Evolutionary conservation across 1,140 invertebrate species (phyloP), one percentile per base, ranked within the genome.

Genomic region (Pinna nobilis): DNA sequence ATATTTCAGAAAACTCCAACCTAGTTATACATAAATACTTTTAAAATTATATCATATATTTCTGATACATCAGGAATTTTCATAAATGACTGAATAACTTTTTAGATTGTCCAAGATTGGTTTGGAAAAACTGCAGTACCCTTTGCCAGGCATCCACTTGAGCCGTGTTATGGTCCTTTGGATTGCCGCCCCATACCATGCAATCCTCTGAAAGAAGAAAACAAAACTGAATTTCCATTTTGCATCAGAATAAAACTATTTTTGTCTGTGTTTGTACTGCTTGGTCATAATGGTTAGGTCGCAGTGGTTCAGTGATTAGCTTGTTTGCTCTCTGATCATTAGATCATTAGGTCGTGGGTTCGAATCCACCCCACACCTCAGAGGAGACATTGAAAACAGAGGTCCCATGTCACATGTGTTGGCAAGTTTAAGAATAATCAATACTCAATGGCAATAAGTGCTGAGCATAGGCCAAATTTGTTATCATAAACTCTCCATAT

Each of bases 81-180:
- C 39, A 44, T 9, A 44, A 44, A 44, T 44, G 9, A 44, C 9
- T 44, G 39, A 11, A 44, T 44, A n/a, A n/a, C 39, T 11, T n/a
- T 44, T 44, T 44, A 44, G 39, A n/a, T 11, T 44, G 9, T n/a
- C 39, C 39, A 35, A 79, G 61, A 57, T 80, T 67, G 35, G 39
- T 68, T 23, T 71, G 37, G 7, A 80, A 70, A 67, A 80, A 80
- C 15, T 70, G n/a, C 35, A 70, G 23, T 41, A 80, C 80, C 49
- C 60, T 73, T 41, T 73, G 59, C 80, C 78, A 82, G 5, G 75
- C 67, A 33, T 78, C 70, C 49, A 69, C 78, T 53, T 82, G 80
- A 18, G 80, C 80, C 28, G 49, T 30, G n/a, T 74, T 66, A 70
- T 80, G 80, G 1, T 53, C 35, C 13, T 49, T 30, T 32, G 37